Conservation (phyloP, 2,888 invertebrate genomes). For the Cheilosia scutellata region DNA sequence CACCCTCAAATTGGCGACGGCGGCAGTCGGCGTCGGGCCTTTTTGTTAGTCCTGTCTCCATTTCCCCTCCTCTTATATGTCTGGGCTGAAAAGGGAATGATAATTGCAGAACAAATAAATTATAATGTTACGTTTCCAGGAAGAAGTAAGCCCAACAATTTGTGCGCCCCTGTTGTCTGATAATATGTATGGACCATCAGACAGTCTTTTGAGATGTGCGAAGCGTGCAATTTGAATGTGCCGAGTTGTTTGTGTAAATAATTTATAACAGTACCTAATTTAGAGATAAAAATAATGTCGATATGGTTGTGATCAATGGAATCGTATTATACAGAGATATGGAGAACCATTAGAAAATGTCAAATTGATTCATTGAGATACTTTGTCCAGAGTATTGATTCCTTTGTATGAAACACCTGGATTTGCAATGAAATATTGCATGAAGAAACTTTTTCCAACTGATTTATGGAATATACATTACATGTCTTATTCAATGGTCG, state of each 20-base stretch:
- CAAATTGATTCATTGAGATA: conserved; percentile 61
- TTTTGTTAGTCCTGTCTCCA: conserved; percentile 15
- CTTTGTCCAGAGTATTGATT: conserved; percentile 34
- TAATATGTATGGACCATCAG: conserved; percentile 23
- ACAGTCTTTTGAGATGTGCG: background rate
- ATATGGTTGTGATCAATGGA: conserved; percentile 60
- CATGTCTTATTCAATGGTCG: conserved; percentile 19
- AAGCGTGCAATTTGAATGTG: conserved; percentile 67
- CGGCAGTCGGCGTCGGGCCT: conserved; percentile 40
- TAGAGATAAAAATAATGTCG: conserved; percentile 57
- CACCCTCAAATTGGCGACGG: conserved; percentile 54
- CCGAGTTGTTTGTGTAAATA: conserved; percentile 67
- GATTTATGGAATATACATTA: conserved; percentile 56
- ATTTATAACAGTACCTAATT: conserved; percentile 48
- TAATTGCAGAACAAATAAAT: conserved; percentile 72
- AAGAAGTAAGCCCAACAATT: conserved; percentile 31
- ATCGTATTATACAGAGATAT: conserved; percentile 46
- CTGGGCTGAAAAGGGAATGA: conserved; percentile 51
- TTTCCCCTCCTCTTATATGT: conserved; percentile 21
- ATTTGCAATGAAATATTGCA: conserved; percentile 34
- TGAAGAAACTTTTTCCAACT: conserved; percentile 16
- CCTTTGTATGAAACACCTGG: conserved; percentile 13
- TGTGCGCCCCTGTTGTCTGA: conserved; percentile 41
- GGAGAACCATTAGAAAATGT: conserved; percentile 31
- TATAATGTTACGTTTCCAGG: conserved; percentile 62